These are phyloP conservation scores for Xanthia togata DNA, from an alignment of 2,888 invertebrate genomes.

Conservation along the genomic window DNA sequence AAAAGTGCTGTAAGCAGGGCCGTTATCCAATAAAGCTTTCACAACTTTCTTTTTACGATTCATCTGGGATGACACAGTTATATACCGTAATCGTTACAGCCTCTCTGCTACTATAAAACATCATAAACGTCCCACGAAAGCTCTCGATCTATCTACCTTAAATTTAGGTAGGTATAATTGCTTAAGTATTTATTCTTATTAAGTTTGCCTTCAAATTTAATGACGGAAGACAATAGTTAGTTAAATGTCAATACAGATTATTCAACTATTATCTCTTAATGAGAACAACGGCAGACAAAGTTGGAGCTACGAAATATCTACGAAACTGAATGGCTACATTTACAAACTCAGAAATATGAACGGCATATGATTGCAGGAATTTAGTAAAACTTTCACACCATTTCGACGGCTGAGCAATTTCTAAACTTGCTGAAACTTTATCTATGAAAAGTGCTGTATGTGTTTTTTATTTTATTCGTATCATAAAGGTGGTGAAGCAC, in stretches of 20 bases:
- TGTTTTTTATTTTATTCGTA: background rate
- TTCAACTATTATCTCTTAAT: constrained; percentile 25
- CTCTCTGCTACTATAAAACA: constrained; percentile 57
- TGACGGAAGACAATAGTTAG: constrained; percentile 21
- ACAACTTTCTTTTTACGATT: constrained; percentile 78
- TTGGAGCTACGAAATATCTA: constrained; percentile 18
- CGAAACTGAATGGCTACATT: background rate
- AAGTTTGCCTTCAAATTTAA: constrained; percentile 11
- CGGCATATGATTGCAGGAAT: constrained; percentile 20
- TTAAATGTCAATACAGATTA: constrained; percentile 37
- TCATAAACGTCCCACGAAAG: constrained; percentile 58
- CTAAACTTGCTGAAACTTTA: constrained; percentile 23
- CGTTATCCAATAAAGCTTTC: constrained; percentile 82
- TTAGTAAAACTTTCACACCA: constrained; percentile 25
- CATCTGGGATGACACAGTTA: constrained; percentile 71
- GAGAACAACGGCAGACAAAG: constrained; percentile 35
- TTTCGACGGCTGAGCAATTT: constrained; percentile 13
- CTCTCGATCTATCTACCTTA: too few relatives aligned
- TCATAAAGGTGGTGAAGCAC: background rate
- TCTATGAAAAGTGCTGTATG: background rate
- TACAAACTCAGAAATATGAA: constrained; percentile 22
- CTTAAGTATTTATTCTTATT: background rate
- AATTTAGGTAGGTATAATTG: background rate
- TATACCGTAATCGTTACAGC: constrained; percentile 69
- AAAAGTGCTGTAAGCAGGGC: constrained; percentile 78